Evolutionary conservation across 2,888 invertebrate species (phyloP).

Genomic region (Nomada fabriciana): DNA sequence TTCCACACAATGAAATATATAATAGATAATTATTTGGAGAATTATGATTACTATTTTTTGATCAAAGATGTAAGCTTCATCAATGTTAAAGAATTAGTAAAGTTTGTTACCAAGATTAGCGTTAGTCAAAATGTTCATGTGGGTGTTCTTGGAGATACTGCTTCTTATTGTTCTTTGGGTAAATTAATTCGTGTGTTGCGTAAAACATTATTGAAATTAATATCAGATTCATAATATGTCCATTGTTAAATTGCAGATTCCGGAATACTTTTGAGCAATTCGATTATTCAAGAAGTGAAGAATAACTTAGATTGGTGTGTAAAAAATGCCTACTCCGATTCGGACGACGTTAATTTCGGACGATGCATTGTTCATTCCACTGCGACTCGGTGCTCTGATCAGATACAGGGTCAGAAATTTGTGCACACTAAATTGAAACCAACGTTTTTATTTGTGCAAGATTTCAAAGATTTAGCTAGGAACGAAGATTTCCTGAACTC

Average conservation of each 20-base stretch:
- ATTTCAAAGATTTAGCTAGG: slow-evolving; percentile 83
- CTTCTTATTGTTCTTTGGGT: slow-evolving; percentile 90
- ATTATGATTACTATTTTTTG: slow-evolving; percentile 97
- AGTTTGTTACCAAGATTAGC: slow-evolving; percentile 91
- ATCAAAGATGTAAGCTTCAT: slow-evolving; percentile 94
- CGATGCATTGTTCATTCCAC: slow-evolving; percentile 92
- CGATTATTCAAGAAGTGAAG: slow-evolving; percentile 92
- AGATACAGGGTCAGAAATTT: slow-evolving; percentile 85
- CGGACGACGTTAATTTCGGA: slow-evolving; percentile 95
- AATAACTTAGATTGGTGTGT: slow-evolving; percentile 95
- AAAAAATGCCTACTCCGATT: slow-evolving; percentile 92
- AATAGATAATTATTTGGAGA: slow-evolving; percentile 94
- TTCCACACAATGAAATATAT: slow-evolving; percentile 96
- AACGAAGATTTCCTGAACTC: slow-evolving; percentile 85
- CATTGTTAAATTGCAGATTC: slow-evolving; percentile 87
- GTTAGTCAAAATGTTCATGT: slow-evolving; percentile 94
- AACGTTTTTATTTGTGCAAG: slow-evolving; percentile 82
- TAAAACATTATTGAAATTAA: neutral
- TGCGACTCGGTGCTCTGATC: slow-evolving; percentile 87
- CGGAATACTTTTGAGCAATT: slow-evolving; percentile 95
- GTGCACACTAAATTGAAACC: slow-evolving; percentile 69
- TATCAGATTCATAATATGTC: neutral
- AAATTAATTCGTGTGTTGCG: slow-evolving; percentile 65
- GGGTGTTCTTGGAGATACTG: slow-evolving; percentile 88
- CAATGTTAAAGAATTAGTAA: slow-evolving; percentile 90